phyloP scores from a whole-genome alignment of 2,797 vertebrate genomes.

The Trachurus trachurus region DNA sequence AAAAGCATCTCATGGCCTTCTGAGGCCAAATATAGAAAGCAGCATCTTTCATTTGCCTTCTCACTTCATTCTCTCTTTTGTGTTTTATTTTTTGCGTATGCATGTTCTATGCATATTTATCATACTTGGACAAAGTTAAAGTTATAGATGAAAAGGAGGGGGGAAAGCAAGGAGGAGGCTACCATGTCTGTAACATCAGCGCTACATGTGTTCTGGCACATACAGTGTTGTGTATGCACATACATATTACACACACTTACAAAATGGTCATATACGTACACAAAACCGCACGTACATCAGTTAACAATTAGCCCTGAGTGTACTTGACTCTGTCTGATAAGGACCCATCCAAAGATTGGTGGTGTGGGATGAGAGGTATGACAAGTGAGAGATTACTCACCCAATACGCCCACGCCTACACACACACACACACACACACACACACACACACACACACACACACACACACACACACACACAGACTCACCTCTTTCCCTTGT shows the following conservation, averaged over 20 bases:
- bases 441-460: slow-evolving; percentile 17
- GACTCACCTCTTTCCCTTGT: slow-evolving; percentile 53
- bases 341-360: slow-evolving; percentile 78
- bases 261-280: slow-evolving; percentile 42
- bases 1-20: slow-evolving; percentile 54
- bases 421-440: too few relatives aligned
- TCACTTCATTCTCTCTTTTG: slow-evolving; percentile 20
- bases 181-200: slow-evolving; percentile 23
- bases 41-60: slow-evolving; percentile 37
- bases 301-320: slow-evolving; percentile 82
- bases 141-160: slow-evolving; percentile 39
- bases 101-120: slow-evolving; percentile 20
- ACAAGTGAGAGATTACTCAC: slow-evolving; percentile 80
- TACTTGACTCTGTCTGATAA: slow-evolving; percentile 85
- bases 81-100: slow-evolving; percentile 11
- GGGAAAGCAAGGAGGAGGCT: too few relatives aligned
- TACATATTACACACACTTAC: slow-evolving; percentile 5
- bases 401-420: slow-evolving; percentile 60
- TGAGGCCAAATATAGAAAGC: slow-evolving; percentile 64
- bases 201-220: slow-evolving; percentile 18
- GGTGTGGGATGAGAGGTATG: slow-evolving; percentile 77
- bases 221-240: slow-evolving; percentile 15
- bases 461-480: slow-evolving; percentile 13
- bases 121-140: slow-evolving; percentile 47
- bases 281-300: slow-evolving; percentile 56